Evolutionary conservation across 2,113 vertebrate species (phyloP), one percentile per base, ranked within the genome.

Genomic region (Mobula hypostoma): DNA sequence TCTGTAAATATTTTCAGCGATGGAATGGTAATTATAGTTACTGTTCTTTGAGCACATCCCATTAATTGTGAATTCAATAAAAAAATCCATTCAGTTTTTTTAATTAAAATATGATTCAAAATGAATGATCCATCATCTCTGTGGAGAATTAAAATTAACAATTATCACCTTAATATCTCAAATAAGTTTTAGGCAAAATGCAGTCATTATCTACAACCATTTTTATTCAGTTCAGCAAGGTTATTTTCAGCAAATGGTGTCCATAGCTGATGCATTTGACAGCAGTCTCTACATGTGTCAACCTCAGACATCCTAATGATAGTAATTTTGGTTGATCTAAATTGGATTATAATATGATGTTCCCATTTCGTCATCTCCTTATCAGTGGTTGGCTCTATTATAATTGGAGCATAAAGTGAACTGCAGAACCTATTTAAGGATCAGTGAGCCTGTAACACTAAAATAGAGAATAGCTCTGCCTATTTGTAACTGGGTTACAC

Each of bases 401-500:
- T 87, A 63, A 7, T 94, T 94, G 94, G 94, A 95, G 95, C 95
- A 94, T 94, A 94, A 94, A 92, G 85, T 58, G 94, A 95, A 58
- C 94, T 94, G 94, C 95, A 95, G 95, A 94, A 95, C 95, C 95
- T 96, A 95, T 96, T 96, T 95, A 74, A 74, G 82, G 36, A 83
- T 94, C 94, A 76, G 83, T 94, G 95, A 96, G 95, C 95, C 94
- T 8, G 82, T 85, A 95, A 95, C 96, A 96, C 97, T 96, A 96
- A 97, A 97, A 95, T 96, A 96, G 95, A 96, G 95, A 96, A 96
- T 95, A 96, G 95, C 93, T 40, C 94, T 95, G 95, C 95, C 96
- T 95, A 96, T 97, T 97, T 97, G 96, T 96, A 97, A 97, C 96
- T 96, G 96, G 96, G 96, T 97, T 97, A 97, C 95, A 14, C 95